These are phyloP conservation scores for Xestia rhomboidea DNA, from an alignment of 2,888 invertebrate genomes.

Conservation along the genomic window DNA sequence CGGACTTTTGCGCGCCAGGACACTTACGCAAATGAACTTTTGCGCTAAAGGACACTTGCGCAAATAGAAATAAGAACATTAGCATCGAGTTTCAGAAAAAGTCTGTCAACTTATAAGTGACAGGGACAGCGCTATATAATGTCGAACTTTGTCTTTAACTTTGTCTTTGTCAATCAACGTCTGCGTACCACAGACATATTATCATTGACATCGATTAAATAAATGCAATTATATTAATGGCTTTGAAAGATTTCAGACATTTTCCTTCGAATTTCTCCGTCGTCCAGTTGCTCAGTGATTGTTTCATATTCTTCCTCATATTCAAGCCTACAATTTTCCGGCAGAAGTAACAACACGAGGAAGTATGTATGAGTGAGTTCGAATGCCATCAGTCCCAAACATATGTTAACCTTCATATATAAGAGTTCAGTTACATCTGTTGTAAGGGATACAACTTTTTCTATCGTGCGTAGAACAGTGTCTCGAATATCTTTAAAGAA, in stretches of 20 bases:
- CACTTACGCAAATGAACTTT: too few relatives aligned
- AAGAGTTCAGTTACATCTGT: background rate
- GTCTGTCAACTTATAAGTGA: background rate
- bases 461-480: constrained; percentile 12
- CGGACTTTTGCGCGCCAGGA: too few relatives aligned
- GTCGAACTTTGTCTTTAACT: too few relatives aligned
- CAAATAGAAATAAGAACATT: too few relatives aligned
- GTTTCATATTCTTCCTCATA: constrained; percentile 49
- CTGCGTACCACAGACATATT: background rate
- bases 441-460: background rate
- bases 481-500: constrained; percentile 28
- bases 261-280: constrained; percentile 67
- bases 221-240: constrained; percentile 49
- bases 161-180: background rate
- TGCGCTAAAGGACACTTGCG: too few relatives aligned
- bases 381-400: constrained; percentile 47
- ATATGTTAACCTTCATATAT: constrained; percentile 22
- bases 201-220: background rate
- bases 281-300: constrained; percentile 61
- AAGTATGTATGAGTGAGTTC: constrained; percentile 63
- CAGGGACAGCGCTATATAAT: background rate
- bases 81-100: too few relatives aligned
- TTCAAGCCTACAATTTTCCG: constrained; percentile 28
- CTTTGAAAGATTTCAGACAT: constrained; percentile 57
- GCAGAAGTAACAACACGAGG: constrained; percentile 68